Base-by-base conservation (phyloP, 2,888 invertebrate genomes). In the Tuberolachnus salignus region DNA sequence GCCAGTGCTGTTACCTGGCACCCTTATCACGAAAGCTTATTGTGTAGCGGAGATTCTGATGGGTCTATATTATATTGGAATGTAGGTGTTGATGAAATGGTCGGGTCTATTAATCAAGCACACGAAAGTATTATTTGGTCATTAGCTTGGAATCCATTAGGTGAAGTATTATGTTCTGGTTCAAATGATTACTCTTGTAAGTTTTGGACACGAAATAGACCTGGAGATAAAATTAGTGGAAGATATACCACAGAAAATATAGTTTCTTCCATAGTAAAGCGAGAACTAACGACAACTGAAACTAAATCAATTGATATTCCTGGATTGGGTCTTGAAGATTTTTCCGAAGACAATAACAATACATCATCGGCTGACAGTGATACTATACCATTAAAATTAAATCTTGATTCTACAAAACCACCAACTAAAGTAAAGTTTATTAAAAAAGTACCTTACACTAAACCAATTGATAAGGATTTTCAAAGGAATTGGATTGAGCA, bases 71-170 rank as follows among this genome's bases (percentile, higher is more conserved):
- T 98, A 84, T 99, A 98, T 86, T 99, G 99, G 99, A 93, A 97
- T 88, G 98, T 98, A 83, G 98, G 94, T 93, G 94, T 34, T 82
- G 98, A 98, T 85, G 98, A 98, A 86, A 98, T 99, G 88, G 95
- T 99, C 53, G 98, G 98, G 21, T 92, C 94, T 21, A 97, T 99
- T 84, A 98, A 99, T 87, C 94, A 97, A 84, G 99, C 99, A 3
- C 99, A 99, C 86, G 99, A 99, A 86, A 97, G 96, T 84, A 97
- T 98, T 85, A 97, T 99, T 4, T 99, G 99, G 99, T 95, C 97
- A 16, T 88, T 99, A 85, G 97, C 97, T 46, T 99, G 99, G 99
- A 99, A 99, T 88, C 99, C 99, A 0, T 88, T 99, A 21, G 99
- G 99, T 0, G 99, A 99, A 84, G 98, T 99, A 83, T 88, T 99